Base-by-base conservation (phyloP, 2,113 vertebrate species). In the Mandrillus leucophaeus region DNA sequence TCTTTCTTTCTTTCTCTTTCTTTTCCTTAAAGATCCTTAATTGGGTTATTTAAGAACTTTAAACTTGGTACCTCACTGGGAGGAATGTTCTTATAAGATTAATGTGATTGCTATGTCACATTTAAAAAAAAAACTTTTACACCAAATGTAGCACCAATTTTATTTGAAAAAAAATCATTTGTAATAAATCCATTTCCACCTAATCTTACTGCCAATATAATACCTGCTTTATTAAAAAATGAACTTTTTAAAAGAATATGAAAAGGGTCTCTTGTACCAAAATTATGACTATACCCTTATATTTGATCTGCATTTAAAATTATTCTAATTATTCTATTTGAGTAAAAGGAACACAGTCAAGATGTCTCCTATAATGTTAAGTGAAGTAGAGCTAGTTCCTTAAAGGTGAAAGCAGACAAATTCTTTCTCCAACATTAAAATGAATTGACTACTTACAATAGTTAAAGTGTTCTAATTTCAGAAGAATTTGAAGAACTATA, bases 21-120 rank as follows among this genome's bases (percentile, higher is more conserved):
- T 94, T 9, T 94, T 7, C 32, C 68, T 96, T 97, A 97, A 97
- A 98, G 89, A 27, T 92, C 45, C 91, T 32, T 97, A 96, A 93
- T 82, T 98, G 90, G 22, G n/a, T 97, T 96, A 93, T 97, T 98
- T 93, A 96, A 96, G 50, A 98, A 97, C 73, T 97, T 98, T 91
- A 97, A 98, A 97, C 40, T 91, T 96, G 97, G 95, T 92, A 73
- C 64, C 91, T 98, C 80, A 84, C 30, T 97, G 57, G 68, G 80
- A 96, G 17, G 57, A 98, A 96, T 93, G 52, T 57, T 61, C 22
- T 97, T 97, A 80, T 79, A 80, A 98, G 82, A 80, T 52, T 40
- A 90, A 79, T 90, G 90, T 94, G 50, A 80, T 88, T 93, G 86
- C 2, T 27, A 89, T 97, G 88, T 96, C 61, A 95, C 88, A 89